These are phyloP conservation scores for Bombus waltoni DNA, from an alignment of 1,140 invertebrate species.

Conservation along the genomic window DNA sequence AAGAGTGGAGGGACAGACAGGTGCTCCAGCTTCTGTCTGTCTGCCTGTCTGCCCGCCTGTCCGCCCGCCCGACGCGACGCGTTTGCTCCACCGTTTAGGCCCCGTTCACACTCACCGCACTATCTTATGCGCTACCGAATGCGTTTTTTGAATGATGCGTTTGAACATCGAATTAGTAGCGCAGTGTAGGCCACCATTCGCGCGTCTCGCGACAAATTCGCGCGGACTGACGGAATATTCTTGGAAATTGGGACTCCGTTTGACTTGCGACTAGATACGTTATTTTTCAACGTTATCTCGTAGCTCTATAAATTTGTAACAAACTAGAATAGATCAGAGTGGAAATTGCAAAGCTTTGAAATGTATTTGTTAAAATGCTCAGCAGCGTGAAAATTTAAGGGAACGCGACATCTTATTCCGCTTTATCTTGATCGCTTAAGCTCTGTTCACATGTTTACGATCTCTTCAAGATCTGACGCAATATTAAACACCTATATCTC, in stretches of 20 bases:
- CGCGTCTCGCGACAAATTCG: not conserved
- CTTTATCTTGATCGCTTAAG: not conserved
- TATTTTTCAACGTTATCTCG: too few species aligned
- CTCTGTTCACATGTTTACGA: not conserved
- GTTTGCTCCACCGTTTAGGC: slow-evolving; percentile 34
- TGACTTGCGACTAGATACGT: too few species aligned
- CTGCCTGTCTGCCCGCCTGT: slow-evolving; percentile 34
- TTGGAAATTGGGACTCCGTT: not conserved
- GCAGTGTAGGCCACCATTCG: too few species aligned
- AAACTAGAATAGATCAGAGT: not conserved
- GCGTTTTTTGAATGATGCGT: not conserved
- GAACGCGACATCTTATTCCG: not conserved
- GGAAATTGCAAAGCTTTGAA: not conserved
- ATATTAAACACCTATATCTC: not conserved
- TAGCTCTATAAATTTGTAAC: not conserved
- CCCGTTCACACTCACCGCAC: slow-evolving; percentile 27
- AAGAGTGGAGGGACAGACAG: slow-evolving; percentile 73
- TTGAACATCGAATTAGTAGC: slow-evolving; percentile 9
- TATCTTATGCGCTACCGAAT: not conserved
- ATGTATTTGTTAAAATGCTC: not conserved
- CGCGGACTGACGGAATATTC: not conserved
- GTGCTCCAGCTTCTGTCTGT: slow-evolving; percentile 74
- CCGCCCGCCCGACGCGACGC: slow-evolving; percentile 25
- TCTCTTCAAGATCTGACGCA: not conserved
- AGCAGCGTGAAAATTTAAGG: too few species aligned